Conservation (phyloP, 2,888 invertebrate genomes). For the Oeneis ivallda region DNA sequence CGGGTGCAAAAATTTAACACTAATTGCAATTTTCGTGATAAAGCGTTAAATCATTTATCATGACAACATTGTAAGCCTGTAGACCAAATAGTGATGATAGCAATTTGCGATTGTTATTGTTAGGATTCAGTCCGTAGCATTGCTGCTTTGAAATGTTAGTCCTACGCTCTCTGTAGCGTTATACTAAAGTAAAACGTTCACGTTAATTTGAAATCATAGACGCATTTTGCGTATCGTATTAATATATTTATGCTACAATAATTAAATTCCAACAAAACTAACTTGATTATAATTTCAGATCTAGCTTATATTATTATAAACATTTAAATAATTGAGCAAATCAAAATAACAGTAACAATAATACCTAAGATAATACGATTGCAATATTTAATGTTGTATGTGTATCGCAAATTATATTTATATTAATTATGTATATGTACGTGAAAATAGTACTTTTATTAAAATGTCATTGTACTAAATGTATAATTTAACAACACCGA, state of each 20-base stretch:
- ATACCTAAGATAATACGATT: conserved; percentile 68
- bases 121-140: background rate
- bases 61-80: conserved; percentile 9
- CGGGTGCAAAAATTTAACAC: background rate
- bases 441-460: conserved; percentile 53
- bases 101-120: background rate
- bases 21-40: background rate
- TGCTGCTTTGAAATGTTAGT: background rate
- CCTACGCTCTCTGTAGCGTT: background rate
- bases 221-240: conserved; percentile 13
- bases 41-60: background rate
- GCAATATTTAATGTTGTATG: conserved; percentile 56
- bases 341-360: conserved; percentile 79
- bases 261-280: conserved; percentile 56
- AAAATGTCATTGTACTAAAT: conserved; percentile 72
- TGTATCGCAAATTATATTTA: conserved; percentile 56
- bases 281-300: conserved; percentile 61
- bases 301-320: conserved; percentile 65
- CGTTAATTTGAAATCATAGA: conserved; percentile 4
- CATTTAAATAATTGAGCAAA: conserved; percentile 80
- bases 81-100: background rate
- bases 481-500: conserved; percentile 69
- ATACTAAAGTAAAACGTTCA: background rate
- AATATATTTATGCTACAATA: conserved; percentile 33
- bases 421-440: conserved; percentile 27